Evolutionary conservation across 2,113 vertebrate genomes (phyloP), one percentile per base, ranked within the genome.

Genomic region (Polypterus bichir): DNA sequence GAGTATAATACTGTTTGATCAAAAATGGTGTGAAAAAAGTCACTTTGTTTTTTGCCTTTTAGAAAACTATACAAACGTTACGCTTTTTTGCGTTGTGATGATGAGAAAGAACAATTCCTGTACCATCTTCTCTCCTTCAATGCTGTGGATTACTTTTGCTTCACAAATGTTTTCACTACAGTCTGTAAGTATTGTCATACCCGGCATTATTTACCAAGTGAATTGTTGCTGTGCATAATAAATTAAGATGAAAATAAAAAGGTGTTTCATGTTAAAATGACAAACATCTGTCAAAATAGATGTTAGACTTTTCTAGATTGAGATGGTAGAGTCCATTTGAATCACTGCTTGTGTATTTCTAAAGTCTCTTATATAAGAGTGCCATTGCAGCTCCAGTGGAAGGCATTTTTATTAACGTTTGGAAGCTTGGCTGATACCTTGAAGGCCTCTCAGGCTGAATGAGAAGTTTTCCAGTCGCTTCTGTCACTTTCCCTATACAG

Each of bases 81-180:
- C 1, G 95, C 95, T 6, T 99, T 99, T 80, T 89, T 99, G 55
- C 91, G 93, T 74, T 98, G 95, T 44, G 96, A 97, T 9, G 96
- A 99, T 8, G 96, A 99, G 81, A 99, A 97, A 76, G 96, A 99
- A 70, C 96, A 99, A 68, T 99, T 99, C 76, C 89, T 99, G 5
- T 99, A 97, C 76, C 96, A 99, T 76, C 91, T 99, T 49, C 84
- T 99, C 52, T 99, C 95, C 69, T 99, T 99, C 76, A 98, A 94
- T 48, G 94, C 96, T 1, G 96, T 99, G 7, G 96, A 99, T 81
- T 99, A 99, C 81, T 99, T 98, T 66, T 99, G 96, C 70, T 99
- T 99, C 72, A 99, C 96, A 74, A 99, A 97, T 60, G 96, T 97
- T 79, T 99, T 99, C 77, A 98, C 94, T 61, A 97, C 96, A 47